Evolutionary conservation across 1,140 invertebrate genomes (phyloP), one percentile per base, ranked within the genome.

Genomic region (Coptotermes formosanus): DNA sequence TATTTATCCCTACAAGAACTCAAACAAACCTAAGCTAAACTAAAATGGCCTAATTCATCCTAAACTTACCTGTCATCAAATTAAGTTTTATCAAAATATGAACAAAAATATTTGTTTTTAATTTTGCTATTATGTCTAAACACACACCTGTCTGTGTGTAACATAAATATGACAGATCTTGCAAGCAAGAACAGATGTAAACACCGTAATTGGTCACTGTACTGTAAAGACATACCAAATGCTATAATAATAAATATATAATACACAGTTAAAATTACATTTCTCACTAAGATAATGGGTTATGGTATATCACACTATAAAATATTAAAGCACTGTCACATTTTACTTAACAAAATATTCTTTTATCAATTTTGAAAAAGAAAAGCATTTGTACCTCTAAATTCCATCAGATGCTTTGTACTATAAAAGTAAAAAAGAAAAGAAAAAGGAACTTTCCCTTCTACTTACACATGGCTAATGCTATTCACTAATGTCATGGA

Each of bases 351-450:
- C 55, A 59, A 64, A 23, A 64, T 64, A 64, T 64, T 64, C 25
- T 23, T 64, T 64, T 64, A 64, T 75, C 64, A 75, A 16, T 75
- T 75, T 75, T 75, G 25, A 75, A 75, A 75, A 75, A 55, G 52
- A 9, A 75, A 75, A 75, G 7, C 64, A n/a, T 75, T 75, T 75
- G 64, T 75, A 75, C 64, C 64, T 75, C 64, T 75, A 75, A 75
- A 8, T 75, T 25, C 64, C 64, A 75, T 75, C 64, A 75, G 64
- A 75, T 75, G 64, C 64, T 75, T 75, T 75, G 64, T 75, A 75
- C 64, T 75, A 75, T 75, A n/a, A 75, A 30, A 30, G 25, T 75
- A 75, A 75, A 75, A 75, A n/a, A 64, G 7, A 59, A 59, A 4
- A 59, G 2, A 59, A 38, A 48, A 48, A 48, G 48, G 52, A 55